Percentiles rank a stretch among this genome's conserved stretches.
Conservation (phyloP, 1,140 invertebrate genomes). For the Drosophila carrolli region DNA sequence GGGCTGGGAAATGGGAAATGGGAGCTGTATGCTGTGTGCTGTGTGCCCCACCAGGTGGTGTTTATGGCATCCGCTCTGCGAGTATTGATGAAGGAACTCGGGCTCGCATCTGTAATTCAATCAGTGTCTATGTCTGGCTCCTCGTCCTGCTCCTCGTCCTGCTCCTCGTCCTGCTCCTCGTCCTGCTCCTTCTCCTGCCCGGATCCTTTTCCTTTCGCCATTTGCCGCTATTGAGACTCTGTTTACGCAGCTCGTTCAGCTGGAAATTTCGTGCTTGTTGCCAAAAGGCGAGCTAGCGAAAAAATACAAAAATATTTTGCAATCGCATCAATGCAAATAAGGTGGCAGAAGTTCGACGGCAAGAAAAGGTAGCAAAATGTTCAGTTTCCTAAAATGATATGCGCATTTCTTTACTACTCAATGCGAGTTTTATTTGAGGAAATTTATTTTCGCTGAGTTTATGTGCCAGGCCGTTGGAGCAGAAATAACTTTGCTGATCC, state of each 20-base stretch:
- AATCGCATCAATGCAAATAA: constrained; percentile 79
- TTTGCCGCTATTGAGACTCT: constrained; percentile 55
- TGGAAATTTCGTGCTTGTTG: constrained; percentile 63
- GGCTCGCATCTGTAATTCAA: constrained; percentile 81
- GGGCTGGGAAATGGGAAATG: constrained; percentile 24
- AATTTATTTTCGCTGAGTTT: constrained; percentile 40
- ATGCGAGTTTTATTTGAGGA: constrained; percentile 36
- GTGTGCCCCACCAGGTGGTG: constrained; percentile 72
- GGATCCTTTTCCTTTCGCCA: constrained; percentile 38
- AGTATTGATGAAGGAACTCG: constrained; percentile 83
- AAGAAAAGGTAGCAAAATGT: constrained; percentile 51
- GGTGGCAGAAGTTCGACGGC: constrained; percentile 40
- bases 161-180: constrained; percentile 19
- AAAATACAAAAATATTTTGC: constrained; percentile 59
- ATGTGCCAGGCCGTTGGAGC: constrained; percentile 20
- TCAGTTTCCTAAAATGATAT: constrained; percentile 63
- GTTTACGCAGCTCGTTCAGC: constrained; percentile 72
- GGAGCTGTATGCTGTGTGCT: constrained; percentile 53
- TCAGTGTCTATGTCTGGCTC: constrained; percentile 82
- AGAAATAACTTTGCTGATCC: constrained; percentile 34
- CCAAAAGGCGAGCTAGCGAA: constrained; percentile 22
- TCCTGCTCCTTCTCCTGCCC: constrained; percentile 17
- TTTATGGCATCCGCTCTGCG: constrained; percentile 83
- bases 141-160: constrained; percentile 31
- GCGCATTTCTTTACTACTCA: constrained; percentile 58